These are phyloP conservation scores for Antheraea mylitta DNA, from an alignment of 1,140 invertebrate genomes.

Conservation along the genomic window DNA sequence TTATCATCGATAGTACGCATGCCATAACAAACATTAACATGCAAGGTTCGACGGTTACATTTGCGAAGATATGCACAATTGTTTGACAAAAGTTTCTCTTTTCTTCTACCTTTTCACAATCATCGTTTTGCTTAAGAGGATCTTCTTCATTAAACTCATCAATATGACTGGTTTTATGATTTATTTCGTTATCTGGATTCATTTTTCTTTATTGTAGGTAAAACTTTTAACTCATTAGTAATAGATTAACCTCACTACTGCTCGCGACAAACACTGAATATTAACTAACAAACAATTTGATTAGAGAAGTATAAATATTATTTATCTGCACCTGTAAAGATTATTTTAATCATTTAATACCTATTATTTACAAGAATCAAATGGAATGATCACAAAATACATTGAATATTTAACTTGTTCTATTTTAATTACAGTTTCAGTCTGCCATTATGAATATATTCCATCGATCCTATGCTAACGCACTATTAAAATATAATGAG, in stretches of 20 bases:
- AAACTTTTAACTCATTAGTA: not conserved
- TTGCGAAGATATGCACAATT: slow-evolving; percentile 29
- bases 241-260: slow-evolving; percentile 13
- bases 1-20: slow-evolving; percentile 41
- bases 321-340: not conserved
- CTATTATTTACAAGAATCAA: not conserved
- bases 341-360: slow-evolving; percentile 2
- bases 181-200: slow-evolving; percentile 6
- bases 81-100: slow-evolving; percentile 34
- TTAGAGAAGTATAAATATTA: not conserved
- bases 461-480: no score
- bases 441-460: no score
- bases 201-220: slow-evolving; percentile 16
- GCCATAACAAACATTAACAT: slow-evolving; percentile 46
- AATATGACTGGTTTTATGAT: slow-evolving; percentile 11
- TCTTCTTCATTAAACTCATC: slow-evolving; percentile 48
- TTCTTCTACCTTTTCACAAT: slow-evolving; percentile 21
- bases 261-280: not conserved
- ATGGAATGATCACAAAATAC: not conserved
- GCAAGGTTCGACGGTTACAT: slow-evolving; percentile 62
- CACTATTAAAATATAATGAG: no score
- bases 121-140: slow-evolving; percentile 40
- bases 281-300: not conserved
- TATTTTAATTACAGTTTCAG: not conserved
- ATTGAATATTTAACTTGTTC: not conserved